Evolutionary conservation across 2,888 invertebrate species (phyloP), one percentile per base, ranked within the genome.

Genomic region (Gonocerus acuteangulatus): DNA sequence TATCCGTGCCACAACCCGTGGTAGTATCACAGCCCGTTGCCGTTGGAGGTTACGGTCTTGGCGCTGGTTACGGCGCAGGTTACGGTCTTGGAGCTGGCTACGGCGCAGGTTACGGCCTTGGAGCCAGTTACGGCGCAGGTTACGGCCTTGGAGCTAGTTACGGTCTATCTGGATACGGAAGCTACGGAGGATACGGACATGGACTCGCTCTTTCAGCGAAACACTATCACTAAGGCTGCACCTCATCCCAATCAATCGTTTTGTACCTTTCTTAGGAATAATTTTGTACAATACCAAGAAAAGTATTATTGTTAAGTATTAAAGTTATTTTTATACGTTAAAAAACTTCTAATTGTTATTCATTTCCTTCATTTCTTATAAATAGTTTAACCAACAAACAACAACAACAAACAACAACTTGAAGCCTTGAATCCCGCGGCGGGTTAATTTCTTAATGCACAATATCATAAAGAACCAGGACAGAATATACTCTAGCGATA

Each of bases 1-100:
- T 77, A 56, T 73, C 71, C 47, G 75, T 75, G 1, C 54, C 54
- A 44, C 57, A 57, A 16, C 47, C 57, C 21, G 57, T 57, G 18
- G 36, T 57, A 22, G 57, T 57, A 6, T 42, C 57, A 13, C 57
- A 57, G 34, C 45, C 57, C 2, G 22, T 57, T 36, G 57, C 57
- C 19, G 57, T 57, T 15, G 9, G 18, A 21, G 47, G 47, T 9
- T 7, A 7, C 13, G 47, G 47, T 39, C 39, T 39, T 39, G 39
- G 39, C 3, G 39, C 9, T 9, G 39, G 39, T 9, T n/a, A n/a
- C n/a, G 39, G 39, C 4, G 3, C n/a, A 6, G 39, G 39, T n/a
- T n/a, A 39, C 4, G 39, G 39, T 39, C 39, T 39, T 13, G 62
- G 39, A 9, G 39, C 9, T n/a, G 39, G 39, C 4, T n/a, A n/a